Percentiles rank a stretch among this genome's conserved stretches.
phyloP scores from a whole-genome alignment of 2,113 vertebrate species.

The Dasyornis broadbenti region DNA sequence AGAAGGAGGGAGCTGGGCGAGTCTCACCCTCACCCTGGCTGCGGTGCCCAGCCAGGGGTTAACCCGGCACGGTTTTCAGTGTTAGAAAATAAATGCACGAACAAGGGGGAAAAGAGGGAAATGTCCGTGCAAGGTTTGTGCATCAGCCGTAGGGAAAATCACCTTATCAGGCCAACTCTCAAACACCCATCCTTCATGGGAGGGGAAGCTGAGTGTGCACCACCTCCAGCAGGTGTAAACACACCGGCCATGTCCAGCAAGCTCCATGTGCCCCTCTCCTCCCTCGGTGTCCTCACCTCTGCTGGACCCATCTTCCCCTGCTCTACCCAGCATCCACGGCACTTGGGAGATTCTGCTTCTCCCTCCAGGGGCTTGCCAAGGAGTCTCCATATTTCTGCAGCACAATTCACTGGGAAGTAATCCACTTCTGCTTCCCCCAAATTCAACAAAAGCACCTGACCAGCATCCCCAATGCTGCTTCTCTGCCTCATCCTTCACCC shows the following conservation, averaged over 20 bases:
- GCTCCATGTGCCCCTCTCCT: neutral
- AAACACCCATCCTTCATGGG: neutral
- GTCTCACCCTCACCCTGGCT: neutral
- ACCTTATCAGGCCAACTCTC: neutral
- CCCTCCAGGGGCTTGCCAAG: neutral
- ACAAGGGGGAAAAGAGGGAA: neutral
- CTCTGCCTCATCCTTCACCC: neutral
- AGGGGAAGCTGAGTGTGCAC: neutral
- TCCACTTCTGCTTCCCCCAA: neutral
- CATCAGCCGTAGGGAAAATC: neutral
- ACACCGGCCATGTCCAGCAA: neutral
- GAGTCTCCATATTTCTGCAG: neutral
- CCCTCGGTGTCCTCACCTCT: neutral
- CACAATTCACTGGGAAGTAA: neutral
- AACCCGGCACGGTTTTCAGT: neutral
- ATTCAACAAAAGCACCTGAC: neutral
- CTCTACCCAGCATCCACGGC: neutral
- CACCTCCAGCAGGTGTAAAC: neutral
- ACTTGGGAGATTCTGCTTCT: neutral
- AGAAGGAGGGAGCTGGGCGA: neutral
- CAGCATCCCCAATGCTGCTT: rapidly evolving
- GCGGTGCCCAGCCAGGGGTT: neutral
- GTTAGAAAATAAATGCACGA: neutral
- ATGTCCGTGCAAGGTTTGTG: neutral
- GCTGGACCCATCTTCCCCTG: neutral